A percentile compares a stretch with the other conserved stretches of the same genome.
Evolutionary conservation across 2,888 invertebrate genomes (phyloP).

Genomic region (Melinaea marsaeus): DNA sequence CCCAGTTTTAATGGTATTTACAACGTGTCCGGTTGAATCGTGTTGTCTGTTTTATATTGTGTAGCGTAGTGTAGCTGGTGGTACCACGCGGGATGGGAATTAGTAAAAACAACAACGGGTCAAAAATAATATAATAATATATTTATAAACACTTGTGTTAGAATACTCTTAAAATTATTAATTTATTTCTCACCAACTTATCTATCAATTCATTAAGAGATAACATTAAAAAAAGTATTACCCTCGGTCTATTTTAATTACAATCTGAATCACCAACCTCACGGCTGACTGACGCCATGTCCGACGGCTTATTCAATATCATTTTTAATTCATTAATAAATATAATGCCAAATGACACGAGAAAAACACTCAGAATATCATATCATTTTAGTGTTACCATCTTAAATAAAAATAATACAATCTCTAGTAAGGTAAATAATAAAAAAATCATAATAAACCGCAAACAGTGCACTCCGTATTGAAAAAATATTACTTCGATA

Average conservation of each 20-base stretch:
- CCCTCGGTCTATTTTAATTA: slow-evolving; percentile 51
- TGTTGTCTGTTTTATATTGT: slow-evolving; percentile 16
- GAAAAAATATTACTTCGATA: slow-evolving; percentile 26
- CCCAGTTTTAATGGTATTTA: slow-evolving; percentile 1
- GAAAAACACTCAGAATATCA: slow-evolving; percentile 63
- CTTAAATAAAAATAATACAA: slow-evolving; percentile 75
- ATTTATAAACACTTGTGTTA: slow-evolving; percentile 79
- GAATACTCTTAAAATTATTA: slow-evolving; percentile 77
- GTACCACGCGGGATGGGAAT: slow-evolving; percentile 58
- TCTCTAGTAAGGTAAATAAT: slow-evolving; percentile 70
- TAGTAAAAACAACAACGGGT: slow-evolving; percentile 68
- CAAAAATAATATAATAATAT: slow-evolving; percentile 79
- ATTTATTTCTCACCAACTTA: slow-evolving; percentile 76
- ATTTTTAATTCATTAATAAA: slow-evolving; percentile 53
- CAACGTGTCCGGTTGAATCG: slow-evolving; percentile 18
- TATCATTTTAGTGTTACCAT: slow-evolving; percentile 72
- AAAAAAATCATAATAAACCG: slow-evolving; percentile 64
- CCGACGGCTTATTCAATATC: slow-evolving; percentile 19
- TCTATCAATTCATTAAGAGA: slow-evolving; percentile 72
- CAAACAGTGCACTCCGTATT: slow-evolving; percentile 55
- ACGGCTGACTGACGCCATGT: slow-evolving; percentile 36
- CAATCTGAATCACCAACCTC: slow-evolving; percentile 26
- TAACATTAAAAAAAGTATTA: slow-evolving; percentile 62
- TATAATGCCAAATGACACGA: slow-evolving; percentile 73
- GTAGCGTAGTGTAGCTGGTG: slow-evolving; percentile 56